Evolutionary conservation across 2,888 invertebrate species (phyloP).

Genomic region (Drosophila dives): DNA sequence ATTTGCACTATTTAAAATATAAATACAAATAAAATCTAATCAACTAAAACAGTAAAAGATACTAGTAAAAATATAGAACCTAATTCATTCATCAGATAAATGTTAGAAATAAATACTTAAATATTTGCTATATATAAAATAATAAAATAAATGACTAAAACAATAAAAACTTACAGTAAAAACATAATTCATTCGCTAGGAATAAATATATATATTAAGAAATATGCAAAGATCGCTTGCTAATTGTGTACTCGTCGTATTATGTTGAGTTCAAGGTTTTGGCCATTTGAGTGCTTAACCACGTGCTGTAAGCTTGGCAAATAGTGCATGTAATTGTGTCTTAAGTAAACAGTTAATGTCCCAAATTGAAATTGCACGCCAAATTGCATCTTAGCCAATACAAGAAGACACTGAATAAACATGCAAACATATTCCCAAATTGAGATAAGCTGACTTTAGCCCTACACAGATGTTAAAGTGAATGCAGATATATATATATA

Average conservation of each 20-base stretch:
- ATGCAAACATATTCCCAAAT: conserved; percentile 29
- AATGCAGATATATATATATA: neutral
- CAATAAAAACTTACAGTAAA: too few relatives aligned
- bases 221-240: neutral
- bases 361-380: conserved; percentile 33
- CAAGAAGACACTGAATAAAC: conserved; percentile 31
- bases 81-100: too few relatives aligned
- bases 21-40: too few relatives aligned
- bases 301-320: neutral
- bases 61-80: too few relatives aligned
- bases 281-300: conserved; percentile 10
- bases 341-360: conserved; percentile 4
- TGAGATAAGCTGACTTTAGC: neutral
- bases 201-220: neutral
- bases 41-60: too few relatives aligned
- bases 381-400: conserved; percentile 46
- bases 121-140: too few relatives aligned
- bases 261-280: neutral
- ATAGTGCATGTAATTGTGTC: neutral
- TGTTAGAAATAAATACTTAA: too few relatives aligned
- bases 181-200: neutral
- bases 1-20: too few relatives aligned
- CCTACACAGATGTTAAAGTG: neutral
- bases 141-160: too few relatives aligned
- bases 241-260: neutral